Evolutionary conservation across 2,888 invertebrate species (phyloP).

Genomic region (Diloba caeruleocephala): DNA sequence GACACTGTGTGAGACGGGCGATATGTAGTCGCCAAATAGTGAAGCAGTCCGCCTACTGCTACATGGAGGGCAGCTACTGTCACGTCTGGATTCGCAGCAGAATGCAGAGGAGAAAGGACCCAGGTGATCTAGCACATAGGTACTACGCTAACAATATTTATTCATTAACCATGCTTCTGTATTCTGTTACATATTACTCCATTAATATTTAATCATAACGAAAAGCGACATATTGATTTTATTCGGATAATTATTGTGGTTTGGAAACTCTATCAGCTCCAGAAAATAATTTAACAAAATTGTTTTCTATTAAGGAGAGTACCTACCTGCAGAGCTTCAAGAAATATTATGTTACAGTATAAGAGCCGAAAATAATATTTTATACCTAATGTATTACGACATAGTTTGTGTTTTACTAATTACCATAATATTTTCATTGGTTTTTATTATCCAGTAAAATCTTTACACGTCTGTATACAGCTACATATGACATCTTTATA

Average conservation of each 20-base stretch:
- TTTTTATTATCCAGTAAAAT: no score
- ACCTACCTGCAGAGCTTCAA: neutral
- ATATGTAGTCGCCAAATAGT: conserved; percentile 94
- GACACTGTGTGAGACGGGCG: conserved; percentile 92
- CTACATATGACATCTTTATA: no score
- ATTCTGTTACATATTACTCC: conserved; percentile 10
- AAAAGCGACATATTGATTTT: neutral
- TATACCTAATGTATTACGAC: neutral
- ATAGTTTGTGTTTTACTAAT: no score
- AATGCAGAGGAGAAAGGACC: conserved; percentile 83
- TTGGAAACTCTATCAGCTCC: neutral
- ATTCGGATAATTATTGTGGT: conserved; percentile 9
- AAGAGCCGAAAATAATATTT: neutral
- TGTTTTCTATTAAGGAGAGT: conserved; percentile 1
- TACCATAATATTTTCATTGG: no score
- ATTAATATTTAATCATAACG: conserved; percentile 14
- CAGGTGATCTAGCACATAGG: conserved; percentile 86
- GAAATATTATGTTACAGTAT: neutral
- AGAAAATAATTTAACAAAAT: neutral
- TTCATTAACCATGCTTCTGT: conserved; percentile 46
- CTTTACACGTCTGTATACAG: no score
- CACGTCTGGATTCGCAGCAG: conserved; percentile 90
- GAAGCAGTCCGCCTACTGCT: conserved; percentile 95
- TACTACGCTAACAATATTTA: conserved; percentile 79
- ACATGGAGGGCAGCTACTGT: conserved; percentile 94